Evolutionary conservation across 2,113 vertebrate species (phyloP).

Genomic region (Xiphias gladius): DNA sequence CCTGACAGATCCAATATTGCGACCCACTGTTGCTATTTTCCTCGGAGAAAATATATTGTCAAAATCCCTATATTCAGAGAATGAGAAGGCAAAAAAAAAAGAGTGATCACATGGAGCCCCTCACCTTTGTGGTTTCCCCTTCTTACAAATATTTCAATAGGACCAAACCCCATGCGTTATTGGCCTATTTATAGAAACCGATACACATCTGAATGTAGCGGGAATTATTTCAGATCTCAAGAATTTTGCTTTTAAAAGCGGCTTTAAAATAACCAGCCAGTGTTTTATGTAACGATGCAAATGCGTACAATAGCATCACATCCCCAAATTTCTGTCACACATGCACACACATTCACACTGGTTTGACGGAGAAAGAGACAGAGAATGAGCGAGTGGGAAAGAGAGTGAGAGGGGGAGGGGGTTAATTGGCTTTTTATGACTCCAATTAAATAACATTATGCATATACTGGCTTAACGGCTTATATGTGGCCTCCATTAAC

Average conservation of each 20-base stretch:
- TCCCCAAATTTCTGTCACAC: slow-evolving; percentile 49
- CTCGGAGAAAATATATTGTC: slow-evolving; percentile 84
- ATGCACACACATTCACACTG: slow-evolving; percentile 26
- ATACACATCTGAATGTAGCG: slow-evolving; percentile 34
- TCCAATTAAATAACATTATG: slow-evolving; percentile 90
- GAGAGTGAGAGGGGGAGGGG: slow-evolving; percentile 63
- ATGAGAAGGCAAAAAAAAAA: slow-evolving; percentile 63
- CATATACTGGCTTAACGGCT: slow-evolving; percentile 88
- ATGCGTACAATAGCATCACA: slow-evolving; percentile 20
- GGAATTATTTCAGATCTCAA: slow-evolving; percentile 24
- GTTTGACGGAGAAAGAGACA: slow-evolving; percentile 62
- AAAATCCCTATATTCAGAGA: slow-evolving; percentile 79
- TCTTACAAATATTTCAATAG: slow-evolving; percentile 59
- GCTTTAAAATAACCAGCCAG: slow-evolving; percentile 1
- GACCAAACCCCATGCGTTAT: slow-evolving; percentile 34
- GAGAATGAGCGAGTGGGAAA: slow-evolving; percentile 52
- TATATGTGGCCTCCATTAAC: slow-evolving; percentile 89
- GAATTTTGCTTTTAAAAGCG: slow-evolving; percentile 16
- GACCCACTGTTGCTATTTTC: slow-evolving; percentile 85
- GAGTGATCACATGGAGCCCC: slow-evolving; percentile 47
- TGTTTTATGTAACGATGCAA: slow-evolving; percentile 37
- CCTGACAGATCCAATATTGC: slow-evolving; percentile 88
- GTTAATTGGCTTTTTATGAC: slow-evolving; percentile 90
- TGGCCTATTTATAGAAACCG: slow-evolving; percentile 45
- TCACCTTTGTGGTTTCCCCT: slow-evolving; percentile 39